Conservation (phyloP, 2,113 vertebrate genomes). For the Egretta garzetta region DNA sequence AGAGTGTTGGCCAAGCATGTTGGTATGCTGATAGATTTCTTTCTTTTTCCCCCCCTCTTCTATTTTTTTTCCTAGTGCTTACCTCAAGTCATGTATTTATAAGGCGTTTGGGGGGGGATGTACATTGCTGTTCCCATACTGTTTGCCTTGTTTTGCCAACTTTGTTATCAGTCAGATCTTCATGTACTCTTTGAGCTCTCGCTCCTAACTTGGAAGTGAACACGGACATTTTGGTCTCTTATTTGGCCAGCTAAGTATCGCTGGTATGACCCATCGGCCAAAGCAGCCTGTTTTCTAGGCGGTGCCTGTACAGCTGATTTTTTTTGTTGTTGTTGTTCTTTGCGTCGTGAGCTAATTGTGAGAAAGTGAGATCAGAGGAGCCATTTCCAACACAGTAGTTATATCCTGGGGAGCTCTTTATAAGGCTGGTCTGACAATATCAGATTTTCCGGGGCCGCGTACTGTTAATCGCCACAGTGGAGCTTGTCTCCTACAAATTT, state of each 20-base stretch:
- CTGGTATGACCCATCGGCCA: not conserved
- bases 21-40: not conserved
- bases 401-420: accelerated
- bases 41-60: not conserved
- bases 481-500: not conserved
- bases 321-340: not conserved
- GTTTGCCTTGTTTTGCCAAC: not conserved
- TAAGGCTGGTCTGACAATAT: not conserved
- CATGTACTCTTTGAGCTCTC: not conserved
- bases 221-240: not conserved
- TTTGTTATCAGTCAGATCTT: not conserved
- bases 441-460: accelerated
- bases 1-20: not conserved
- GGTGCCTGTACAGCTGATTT: not conserved
- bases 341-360: not conserved
- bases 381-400: not conserved
- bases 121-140: not conserved
- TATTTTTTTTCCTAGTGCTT: not conserved
- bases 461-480: not conserved
- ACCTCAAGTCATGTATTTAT: not conserved
- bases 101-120: not conserved
- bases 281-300: not conserved
- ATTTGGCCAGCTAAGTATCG: not conserved
- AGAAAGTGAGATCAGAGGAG: not conserved
- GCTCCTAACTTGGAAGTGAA: not conserved